Base-by-base conservation (phyloP, 2,113 vertebrate species). In the Parus major region DNA sequence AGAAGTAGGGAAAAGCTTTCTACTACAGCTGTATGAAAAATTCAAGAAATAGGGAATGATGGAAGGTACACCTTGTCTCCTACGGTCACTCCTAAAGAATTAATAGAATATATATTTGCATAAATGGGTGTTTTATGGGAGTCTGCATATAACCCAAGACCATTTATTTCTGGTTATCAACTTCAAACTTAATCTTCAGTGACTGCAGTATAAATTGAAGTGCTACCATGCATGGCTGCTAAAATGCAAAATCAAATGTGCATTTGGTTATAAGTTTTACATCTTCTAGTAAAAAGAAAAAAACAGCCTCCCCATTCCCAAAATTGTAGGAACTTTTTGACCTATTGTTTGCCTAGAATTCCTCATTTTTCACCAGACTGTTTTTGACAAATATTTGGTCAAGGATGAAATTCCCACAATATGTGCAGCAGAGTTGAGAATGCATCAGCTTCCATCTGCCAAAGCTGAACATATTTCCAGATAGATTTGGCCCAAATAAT, bases 1-100 rank as follows among this genome's bases (percentile, higher is more conserved):
- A 69, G 33, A 82, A 77, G 21, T 10, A 63, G 7, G 9, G 35
- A 68, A 76, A 61, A 60, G 1, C 4, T 52, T 95, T 84, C 90
- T 68, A 20, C 11, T 79, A 73, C 47, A 88, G 28, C 39, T 93
- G 36, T 47, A 59, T n/a, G 47, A 95, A 96, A 94, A 97, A 20
- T 9, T 47, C 1, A 29, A 81, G 27, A 36, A 91, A 71, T 33
- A 81, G 39, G 68, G 22, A 60, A 77, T 65, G 12, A 42, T 49
- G 31, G 16, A 27, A 83, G 21, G 10, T 88, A 66, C 10, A 20
- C 52, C 46, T 79, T 88, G 18, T n/a, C n/a, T 92, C 41, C 53
- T 60, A 52, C 20, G 7, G 39, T 78, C 75, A 41, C 12, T 71
- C 39, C 60, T 59, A 84, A 59, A 75, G 15, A 96, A 83, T 12